Percentiles rank a stretch among this genome's conserved stretches.
Conservation (phyloP, 2,888 invertebrate species). For the Plagodis pulveraria region DNA sequence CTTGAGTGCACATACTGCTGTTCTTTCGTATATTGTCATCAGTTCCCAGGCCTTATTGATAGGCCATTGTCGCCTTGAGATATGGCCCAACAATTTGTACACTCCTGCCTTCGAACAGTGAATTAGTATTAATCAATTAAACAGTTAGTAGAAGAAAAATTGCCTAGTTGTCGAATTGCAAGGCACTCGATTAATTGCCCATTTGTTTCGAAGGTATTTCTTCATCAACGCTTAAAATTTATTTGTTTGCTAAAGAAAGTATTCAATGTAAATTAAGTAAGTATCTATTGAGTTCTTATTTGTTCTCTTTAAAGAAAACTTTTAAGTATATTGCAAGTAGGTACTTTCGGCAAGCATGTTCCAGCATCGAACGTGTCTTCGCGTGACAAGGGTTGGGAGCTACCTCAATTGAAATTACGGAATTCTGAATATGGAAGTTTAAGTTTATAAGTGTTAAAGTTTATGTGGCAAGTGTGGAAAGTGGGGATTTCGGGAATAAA, state of each 20-base stretch:
- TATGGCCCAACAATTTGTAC: constrained; percentile 66
- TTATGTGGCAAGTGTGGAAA: no score
- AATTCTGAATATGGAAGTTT: no score
- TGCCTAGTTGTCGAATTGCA: constrained; percentile 24
- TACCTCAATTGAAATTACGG: no score
- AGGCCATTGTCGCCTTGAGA: constrained; percentile 76
- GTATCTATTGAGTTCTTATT: no score
- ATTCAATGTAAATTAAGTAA: no score
- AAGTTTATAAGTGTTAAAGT: no score
- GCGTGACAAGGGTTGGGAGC: no score
- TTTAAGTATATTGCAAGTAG: no score
- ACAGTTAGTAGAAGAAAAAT: constrained; percentile 39
- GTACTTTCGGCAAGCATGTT: no score
- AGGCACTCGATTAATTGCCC: constrained; percentile 22
- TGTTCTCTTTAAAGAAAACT: no score
- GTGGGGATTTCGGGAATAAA: no score
- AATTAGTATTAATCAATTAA: constrained; percentile 53
- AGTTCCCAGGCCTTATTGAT: constrained; percentile 65
- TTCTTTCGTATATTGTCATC: background rate
- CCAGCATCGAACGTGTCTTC: no score
- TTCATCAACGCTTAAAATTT: constrained; percentile 17
- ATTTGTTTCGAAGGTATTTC: constrained; percentile 29
- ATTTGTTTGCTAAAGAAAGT: background rate
- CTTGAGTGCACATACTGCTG: constrained; percentile 13
- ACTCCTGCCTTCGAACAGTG: constrained; percentile 33